Evolutionary conservation across 2,888 invertebrate genomes (phyloP).

Genomic region (Camptogramma bilineatum): DNA sequence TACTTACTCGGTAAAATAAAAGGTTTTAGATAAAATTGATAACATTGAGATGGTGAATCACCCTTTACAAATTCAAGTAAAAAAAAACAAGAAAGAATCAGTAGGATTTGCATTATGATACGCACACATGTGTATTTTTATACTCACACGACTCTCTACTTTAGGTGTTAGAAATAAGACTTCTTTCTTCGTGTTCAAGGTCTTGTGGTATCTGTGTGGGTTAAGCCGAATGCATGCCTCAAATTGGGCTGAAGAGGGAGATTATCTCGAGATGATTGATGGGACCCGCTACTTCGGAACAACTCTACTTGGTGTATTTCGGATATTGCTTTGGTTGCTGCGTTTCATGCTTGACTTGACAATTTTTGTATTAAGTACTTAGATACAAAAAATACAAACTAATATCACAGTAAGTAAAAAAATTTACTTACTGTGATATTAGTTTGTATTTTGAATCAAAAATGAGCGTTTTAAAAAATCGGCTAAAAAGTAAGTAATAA

Average conservation of each 20-base stretch:
- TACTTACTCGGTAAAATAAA: too few relatives aligned
- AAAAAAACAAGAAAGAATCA: slow-evolving; percentile 72
- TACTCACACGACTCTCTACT: slow-evolving; percentile 41
- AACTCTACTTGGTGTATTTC: slow-evolving; percentile 14
- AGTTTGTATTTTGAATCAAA: too few relatives aligned
- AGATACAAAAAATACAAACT: too few relatives aligned
- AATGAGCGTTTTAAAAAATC: too few relatives aligned
- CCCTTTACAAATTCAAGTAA: slow-evolving; percentile 62
- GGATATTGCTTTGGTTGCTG: background rate
- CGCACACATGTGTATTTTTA: slow-evolving; percentile 53
- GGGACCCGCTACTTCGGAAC: slow-evolving; percentile 55
- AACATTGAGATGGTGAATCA: slow-evolving; percentile 15
- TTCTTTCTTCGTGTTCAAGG: slow-evolving; percentile 26
- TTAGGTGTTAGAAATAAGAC: slow-evolving; percentile 29
- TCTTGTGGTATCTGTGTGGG: slow-evolving; percentile 59
- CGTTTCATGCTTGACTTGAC: slow-evolving; percentile 4
- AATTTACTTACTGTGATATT: too few relatives aligned
- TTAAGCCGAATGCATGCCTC: slow-evolving; percentile 80
- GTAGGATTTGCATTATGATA: slow-evolving; percentile 71
- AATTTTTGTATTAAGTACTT: background rate
- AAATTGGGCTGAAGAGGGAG: slow-evolving; percentile 86
- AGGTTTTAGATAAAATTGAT: too few relatives aligned
- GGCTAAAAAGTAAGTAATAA: too few relatives aligned
- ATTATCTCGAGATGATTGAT: slow-evolving; percentile 88
- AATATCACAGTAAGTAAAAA: background rate